Conservation (phyloP, 2,113 vertebrate species). For the Trinectes maculatus region DNA sequence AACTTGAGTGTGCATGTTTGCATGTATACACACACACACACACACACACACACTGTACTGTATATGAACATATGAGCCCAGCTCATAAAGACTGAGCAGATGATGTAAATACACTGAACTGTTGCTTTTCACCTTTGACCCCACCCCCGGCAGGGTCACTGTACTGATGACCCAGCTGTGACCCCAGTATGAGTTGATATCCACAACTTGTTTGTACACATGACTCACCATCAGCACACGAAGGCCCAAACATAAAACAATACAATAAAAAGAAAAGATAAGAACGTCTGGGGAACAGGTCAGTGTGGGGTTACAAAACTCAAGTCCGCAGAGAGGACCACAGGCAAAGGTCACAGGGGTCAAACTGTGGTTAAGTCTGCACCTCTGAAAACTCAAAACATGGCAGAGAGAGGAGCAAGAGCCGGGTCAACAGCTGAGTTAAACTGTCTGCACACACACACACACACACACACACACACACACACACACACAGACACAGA, state of each 20-base stretch:
- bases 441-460: slow-evolving; percentile 49
- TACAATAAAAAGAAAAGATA: background rate
- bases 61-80: slow-evolving; percentile 9
- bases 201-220: background rate
- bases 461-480: slow-evolving; percentile 2
- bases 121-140: background rate
- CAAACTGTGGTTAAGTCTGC: slow-evolving; percentile 43
- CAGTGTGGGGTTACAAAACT: slow-evolving; percentile 26
- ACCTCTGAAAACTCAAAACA: slow-evolving; percentile 31
- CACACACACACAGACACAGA: slow-evolving; percentile 36
- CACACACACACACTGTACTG: slow-evolving; percentile 55
- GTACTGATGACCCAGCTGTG: slow-evolving; percentile 22
- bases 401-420: slow-evolving; percentile 44
- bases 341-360: slow-evolving; percentile 42
- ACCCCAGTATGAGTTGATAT: slow-evolving; percentile 4
- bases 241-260: background rate
- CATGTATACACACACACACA: slow-evolving; percentile 66
- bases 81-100: slow-evolving; percentile 11
- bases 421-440: slow-evolving; percentile 60
- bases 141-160: background rate
- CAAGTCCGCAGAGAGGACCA: background rate
- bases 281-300: background rate
- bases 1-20: slow-evolving; percentile 76
- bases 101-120: background rate
- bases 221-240: background rate